Base-by-base conservation (phyloP, 2,113 vertebrate species). In the Pampusana beccarii region DNA sequence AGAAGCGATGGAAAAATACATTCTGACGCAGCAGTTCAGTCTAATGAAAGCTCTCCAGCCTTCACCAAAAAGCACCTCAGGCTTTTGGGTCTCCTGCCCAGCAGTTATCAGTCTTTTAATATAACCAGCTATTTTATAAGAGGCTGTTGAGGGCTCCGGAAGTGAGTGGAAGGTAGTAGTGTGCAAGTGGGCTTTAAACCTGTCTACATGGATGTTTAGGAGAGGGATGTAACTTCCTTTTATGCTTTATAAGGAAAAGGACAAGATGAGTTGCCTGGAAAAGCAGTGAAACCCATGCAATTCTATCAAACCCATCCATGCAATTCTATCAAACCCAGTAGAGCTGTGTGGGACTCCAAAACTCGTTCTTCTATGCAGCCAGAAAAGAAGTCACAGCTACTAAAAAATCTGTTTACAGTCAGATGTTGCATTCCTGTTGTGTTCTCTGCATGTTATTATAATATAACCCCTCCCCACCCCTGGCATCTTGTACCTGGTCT, bases 21-120 rank as follows among this genome's bases (percentile, higher is more conserved):
- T 73, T 94, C 81, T 95, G 90, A 95, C 85, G 56, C 80, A 90
- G 85, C 88, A 95, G 58, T 86, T 86, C 78, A 84, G 87, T 61
- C 74, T 87, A 23, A 2, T 56, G 87, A 77, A 90, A 86, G 67
- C 54, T 88, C 38, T 77, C 28, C 25, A 56, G 50, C 36, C 25
- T 50, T 77, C n/a, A 87, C n/a, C 78, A 62, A 88, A 86, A 80
- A 38, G 24, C 33, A 83, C 71, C 44, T 70, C 34, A 25, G 65
- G 64, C 29, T 88, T 85, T 82, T 69, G 51, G 38, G 60, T 80
- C 33, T 88, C 42, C 62, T 90, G 77, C 64, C 67, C 77, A 71
- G 72, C 64, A 83, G 64, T 88, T 83, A 86, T 80, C 51, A 29
- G 60, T 70, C 26, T 78, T 18, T 46, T 89, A 81, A n/a, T 71